phyloP scores from a whole-genome alignment of 2,797 vertebrate genomes.

The Enteromius viviparus region DNA sequence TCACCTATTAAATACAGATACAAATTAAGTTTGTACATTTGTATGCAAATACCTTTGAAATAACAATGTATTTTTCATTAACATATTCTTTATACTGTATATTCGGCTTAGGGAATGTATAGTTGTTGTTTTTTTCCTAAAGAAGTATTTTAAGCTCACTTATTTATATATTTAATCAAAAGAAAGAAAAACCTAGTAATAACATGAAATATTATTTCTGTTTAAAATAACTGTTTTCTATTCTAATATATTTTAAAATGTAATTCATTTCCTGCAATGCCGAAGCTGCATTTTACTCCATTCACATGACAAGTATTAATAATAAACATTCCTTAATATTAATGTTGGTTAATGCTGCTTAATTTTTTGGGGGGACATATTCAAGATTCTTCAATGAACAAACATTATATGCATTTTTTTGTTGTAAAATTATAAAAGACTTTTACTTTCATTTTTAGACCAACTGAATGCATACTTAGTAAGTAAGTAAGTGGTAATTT shows the following conservation, averaged over 20 bases:
- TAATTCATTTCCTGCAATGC: not conserved
- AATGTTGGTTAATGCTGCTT: not conserved
- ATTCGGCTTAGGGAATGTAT: not conserved
- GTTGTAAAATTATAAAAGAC: not conserved
- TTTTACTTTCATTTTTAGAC: not conserved
- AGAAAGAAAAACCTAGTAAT: not conserved
- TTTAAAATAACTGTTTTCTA: not conserved
- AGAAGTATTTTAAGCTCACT: not conserved
- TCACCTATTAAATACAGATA: slow-evolving; percentile 75
- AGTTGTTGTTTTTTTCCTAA: not conserved
- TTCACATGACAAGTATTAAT: not conserved
- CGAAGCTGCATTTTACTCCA: not conserved
- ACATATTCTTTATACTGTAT: no score
- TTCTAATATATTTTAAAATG: not conserved
- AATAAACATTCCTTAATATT: not conserved
- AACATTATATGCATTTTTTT: not conserved
- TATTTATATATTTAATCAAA: not conserved
- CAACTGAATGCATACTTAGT: not conserved
- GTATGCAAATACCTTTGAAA: not conserved
- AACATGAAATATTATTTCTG: not conserved
- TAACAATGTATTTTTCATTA: not conserved
- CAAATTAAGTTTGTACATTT: not conserved
- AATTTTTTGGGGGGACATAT: not conserved
- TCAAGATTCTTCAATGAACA: not conserved
- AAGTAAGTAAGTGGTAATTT: not conserved